These are phyloP conservation scores for Centropus unirufus DNA, from an alignment of 2,113 vertebrate genomes.

Conservation along the genomic window DNA sequence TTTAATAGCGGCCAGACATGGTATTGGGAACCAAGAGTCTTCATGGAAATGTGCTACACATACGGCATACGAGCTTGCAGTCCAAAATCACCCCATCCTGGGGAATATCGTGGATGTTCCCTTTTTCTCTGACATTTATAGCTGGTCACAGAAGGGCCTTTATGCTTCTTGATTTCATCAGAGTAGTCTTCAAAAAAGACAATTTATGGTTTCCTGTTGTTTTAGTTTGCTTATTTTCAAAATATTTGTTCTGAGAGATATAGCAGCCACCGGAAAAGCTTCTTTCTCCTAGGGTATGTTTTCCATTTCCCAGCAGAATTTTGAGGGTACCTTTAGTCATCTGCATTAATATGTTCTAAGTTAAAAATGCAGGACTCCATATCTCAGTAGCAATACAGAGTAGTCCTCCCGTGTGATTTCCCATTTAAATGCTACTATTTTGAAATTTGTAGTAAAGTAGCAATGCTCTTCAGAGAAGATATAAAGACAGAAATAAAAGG, in stretches of 20 bases:
- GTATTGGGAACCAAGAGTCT: not conserved
- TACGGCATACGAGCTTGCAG: not conserved
- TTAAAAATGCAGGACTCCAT: not conserved
- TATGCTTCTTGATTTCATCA: not conserved
- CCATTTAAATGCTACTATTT: not conserved
- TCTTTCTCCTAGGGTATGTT: not conserved
- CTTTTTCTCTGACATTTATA: not conserved
- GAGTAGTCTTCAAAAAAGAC: not conserved
- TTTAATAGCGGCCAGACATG: not conserved
- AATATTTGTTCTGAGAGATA: not conserved
- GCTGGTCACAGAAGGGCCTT: not conserved
- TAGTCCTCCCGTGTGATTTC: not conserved
- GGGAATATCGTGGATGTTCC: not conserved
- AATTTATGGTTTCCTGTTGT: not conserved
- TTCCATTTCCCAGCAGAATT: not conserved
- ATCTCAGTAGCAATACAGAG: not conserved
- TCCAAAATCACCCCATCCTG: not conserved
- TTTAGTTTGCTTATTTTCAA: not conserved
- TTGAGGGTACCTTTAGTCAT: not conserved
- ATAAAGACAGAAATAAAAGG: not conserved
- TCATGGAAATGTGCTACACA: not conserved
- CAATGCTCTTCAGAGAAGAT: not conserved
- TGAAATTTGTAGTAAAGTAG: not conserved
- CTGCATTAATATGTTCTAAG: not conserved
- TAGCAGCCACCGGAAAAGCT: not conserved